phyloP scores from a whole-genome alignment of 92 coral and sea anemone species.

The Epizoanthus scotinus region DNA sequence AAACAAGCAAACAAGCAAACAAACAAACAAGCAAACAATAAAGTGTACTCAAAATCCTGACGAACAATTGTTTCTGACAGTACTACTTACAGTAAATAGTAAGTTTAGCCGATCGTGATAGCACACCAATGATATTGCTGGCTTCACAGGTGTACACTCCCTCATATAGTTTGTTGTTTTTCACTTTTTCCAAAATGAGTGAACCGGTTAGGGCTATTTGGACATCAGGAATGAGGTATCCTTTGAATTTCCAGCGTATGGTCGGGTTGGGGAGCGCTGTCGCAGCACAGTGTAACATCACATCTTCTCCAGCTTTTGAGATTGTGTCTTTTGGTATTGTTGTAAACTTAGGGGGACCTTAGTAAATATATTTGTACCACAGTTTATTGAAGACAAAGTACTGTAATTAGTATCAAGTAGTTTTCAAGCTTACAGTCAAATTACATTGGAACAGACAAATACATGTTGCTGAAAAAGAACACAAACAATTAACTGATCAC shows the following conservation, averaged over 20 bases:
- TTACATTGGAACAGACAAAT: no score
- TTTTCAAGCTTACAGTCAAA: no score
- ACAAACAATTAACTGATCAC: no score
- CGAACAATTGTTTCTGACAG: no score
- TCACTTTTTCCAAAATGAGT: not conserved
- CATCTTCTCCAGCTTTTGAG: not conserved
- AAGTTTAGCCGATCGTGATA: not conserved
- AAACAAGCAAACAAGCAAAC: no score
- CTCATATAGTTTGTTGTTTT: not conserved
- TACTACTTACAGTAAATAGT: not conserved
- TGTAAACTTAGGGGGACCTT: conserved; percentile 6
- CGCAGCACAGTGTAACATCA: not conserved
- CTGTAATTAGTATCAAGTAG: not conserved
- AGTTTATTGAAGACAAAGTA: not conserved
- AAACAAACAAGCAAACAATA: no score
- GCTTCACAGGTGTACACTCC: conserved; percentile 10
- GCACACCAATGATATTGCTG: not conserved
- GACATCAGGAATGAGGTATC: not conserved
- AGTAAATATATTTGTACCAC: not conserved
- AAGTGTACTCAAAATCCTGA: no score
- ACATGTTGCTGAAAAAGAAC: no score
- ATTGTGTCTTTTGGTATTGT: not conserved
- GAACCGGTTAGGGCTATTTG: not conserved
- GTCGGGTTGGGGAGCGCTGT: not conserved
- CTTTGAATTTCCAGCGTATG: not conserved